A percentile compares a stretch with the other conserved stretches of the same genome.
These are phyloP conservation scores for Sarcoramphus papa DNA, from an alignment of 2,797 vertebrate species.

Conservation along the genomic window DNA sequence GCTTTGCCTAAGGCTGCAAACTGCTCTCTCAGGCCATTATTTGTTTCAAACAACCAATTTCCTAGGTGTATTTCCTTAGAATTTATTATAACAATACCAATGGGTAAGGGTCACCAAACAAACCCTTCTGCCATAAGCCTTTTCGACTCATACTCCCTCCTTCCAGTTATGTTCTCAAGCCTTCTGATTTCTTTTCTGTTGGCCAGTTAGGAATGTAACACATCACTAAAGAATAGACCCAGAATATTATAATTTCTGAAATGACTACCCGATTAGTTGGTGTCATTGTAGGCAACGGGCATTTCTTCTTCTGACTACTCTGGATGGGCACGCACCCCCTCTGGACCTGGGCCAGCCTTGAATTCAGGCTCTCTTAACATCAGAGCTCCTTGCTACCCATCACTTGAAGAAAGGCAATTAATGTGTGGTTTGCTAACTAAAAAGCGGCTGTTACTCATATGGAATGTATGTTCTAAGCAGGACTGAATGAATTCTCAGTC, in stretches of 20 bases:
- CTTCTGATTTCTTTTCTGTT: not conserved
- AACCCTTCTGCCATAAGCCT: not conserved
- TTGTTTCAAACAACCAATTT: conserved; percentile 27
- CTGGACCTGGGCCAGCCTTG: not conserved
- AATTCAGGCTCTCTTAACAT: not conserved
- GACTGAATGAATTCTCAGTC: not conserved
- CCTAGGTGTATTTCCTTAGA: not conserved
- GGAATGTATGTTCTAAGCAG: not conserved
- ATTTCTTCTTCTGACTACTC: not conserved
- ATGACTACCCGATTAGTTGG: not conserved
- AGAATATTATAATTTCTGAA: not conserved
- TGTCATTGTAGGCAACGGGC: not conserved
- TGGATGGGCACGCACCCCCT: not conserved
- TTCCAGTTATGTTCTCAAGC: not conserved
- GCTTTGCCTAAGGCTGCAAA: not conserved
- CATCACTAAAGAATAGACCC: not conserved
- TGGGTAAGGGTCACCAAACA: not conserved
- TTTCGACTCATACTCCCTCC: not conserved
- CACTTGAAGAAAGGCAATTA: not conserved
- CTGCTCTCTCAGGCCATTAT: not conserved
- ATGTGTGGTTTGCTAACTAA: not conserved
- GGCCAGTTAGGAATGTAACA: not conserved
- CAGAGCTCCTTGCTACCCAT: not conserved
- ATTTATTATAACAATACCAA: not conserved
- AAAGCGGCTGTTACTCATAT: not conserved